Evolutionary conservation across 2,888 invertebrate genomes (phyloP).

Genomic region (Xestia c-nigrum): DNA sequence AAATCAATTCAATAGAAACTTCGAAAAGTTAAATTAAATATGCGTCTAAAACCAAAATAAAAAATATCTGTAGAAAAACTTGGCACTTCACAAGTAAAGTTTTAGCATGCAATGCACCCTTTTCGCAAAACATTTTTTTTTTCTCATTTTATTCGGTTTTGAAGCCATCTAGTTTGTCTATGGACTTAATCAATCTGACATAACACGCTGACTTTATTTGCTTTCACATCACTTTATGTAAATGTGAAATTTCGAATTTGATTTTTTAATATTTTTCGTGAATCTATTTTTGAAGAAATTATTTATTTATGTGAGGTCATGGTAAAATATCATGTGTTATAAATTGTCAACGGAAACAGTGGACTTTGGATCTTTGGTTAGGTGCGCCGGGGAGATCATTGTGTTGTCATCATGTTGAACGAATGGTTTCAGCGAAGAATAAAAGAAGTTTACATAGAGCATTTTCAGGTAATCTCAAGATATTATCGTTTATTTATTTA

Average conservation of each 20-base stretch:
- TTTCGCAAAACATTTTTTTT: conserved; percentile 9
- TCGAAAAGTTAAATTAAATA: neutral
- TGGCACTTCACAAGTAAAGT: neutral
- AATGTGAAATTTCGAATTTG: conserved; percentile 85
- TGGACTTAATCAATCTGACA: conserved; percentile 64
- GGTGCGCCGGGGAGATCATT: conserved; percentile 75
- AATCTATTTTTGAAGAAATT: conserved; percentile 89
- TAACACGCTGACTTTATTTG: conserved; percentile 74
- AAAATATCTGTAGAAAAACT: neutral
- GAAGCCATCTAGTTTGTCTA: conserved; percentile 68
- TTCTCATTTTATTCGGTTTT: conserved; percentile 52
- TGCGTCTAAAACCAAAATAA: neutral
- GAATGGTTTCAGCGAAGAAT: conserved; percentile 87
- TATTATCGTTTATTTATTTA: neutral
- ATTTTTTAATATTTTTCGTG: conserved; percentile 88
- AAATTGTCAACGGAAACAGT: conserved; percentile 79
- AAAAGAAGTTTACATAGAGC: conserved; percentile 80
- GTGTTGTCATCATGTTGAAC: conserved; percentile 88
- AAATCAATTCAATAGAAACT: neutral
- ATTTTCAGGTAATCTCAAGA: conserved; percentile 80
- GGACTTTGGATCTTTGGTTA: conserved; percentile 78
- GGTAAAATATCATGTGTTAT: conserved; percentile 88
- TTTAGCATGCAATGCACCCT: conserved; percentile 27
- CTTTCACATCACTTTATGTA: conserved; percentile 82
- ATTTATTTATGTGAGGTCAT: conserved; percentile 86